Evolutionary conservation across 2,797 vertebrate genomes (phyloP).

Genomic region (Rousettus madagascariensis): DNA sequence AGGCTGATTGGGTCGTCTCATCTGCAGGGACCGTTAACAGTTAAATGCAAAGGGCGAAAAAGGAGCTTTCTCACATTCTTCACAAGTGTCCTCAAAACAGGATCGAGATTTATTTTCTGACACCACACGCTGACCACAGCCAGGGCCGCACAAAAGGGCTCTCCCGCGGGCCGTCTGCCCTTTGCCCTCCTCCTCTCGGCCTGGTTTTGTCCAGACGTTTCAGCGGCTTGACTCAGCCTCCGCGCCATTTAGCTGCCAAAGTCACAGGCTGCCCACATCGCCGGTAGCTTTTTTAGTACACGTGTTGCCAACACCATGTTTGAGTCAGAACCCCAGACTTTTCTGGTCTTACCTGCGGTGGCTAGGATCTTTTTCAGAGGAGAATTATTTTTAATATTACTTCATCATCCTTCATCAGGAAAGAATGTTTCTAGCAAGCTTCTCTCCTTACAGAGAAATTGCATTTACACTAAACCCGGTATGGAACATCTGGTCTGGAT

Average conservation of each 20-base stretch:
- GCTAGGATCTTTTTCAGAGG: conserved; percentile 41
- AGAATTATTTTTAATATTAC: conserved; percentile 58
- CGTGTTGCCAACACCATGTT: conserved; percentile 54
- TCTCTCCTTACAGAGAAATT: conserved; percentile 20
- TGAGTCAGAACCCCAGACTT: conserved; percentile 42
- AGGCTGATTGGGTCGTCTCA: not conserved
- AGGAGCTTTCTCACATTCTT: not conserved
- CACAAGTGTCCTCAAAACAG: conserved; percentile 41
- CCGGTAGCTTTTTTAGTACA: conserved; percentile 55
- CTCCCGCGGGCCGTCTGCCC: conserved; percentile 53
- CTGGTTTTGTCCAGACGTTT: conserved; percentile 69
- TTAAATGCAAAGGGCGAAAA: not conserved
- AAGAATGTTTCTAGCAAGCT: not conserved
- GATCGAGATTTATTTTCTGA: conserved; percentile 42
- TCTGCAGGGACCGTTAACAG: not conserved
- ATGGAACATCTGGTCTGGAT: not conserved
- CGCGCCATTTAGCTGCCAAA: conserved; percentile 58
- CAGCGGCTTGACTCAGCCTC: conserved; percentile 73
- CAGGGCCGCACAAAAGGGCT: conserved; percentile 56
- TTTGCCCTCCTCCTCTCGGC: conserved; percentile 67
- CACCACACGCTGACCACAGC: not conserved
- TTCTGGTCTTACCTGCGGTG: not conserved
- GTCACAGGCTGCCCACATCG: conserved; percentile 52
- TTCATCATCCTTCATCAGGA: conserved; percentile 25
- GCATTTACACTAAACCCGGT: not conserved